Evolutionary conservation across 2,113 vertebrate genomes (phyloP).

Genomic region (Camelus bactrianus): DNA sequence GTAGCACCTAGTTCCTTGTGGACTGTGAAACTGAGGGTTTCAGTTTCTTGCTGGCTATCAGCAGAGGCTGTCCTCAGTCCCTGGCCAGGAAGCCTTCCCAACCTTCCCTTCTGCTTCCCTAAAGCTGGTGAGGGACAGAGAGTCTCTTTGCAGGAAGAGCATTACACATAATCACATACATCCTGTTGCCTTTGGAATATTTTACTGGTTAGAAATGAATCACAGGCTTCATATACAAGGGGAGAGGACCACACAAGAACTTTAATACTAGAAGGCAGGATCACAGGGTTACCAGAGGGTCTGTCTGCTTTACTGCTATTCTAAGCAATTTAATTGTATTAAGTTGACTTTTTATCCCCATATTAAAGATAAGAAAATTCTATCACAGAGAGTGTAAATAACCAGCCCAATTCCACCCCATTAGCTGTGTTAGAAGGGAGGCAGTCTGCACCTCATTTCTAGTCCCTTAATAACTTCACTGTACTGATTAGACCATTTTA

Average conservation of each 20-base stretch:
- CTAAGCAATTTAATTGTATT: not conserved
- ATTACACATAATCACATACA: not conserved
- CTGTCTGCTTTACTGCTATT: not conserved
- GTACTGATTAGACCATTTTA: not conserved
- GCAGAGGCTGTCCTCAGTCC: not conserved
- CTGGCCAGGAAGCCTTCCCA: not conserved
- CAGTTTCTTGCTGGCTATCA: not conserved
- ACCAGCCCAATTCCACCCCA: not conserved
- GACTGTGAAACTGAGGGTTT: not conserved
- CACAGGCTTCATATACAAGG: not conserved
- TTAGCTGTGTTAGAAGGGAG: not conserved
- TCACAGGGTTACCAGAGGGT: not conserved
- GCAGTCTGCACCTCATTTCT: not conserved
- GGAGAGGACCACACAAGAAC: not conserved
- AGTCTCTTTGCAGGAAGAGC: rapidly evolving
- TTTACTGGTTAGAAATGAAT: not conserved
- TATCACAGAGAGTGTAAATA: not conserved
- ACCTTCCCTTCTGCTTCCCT: not conserved
- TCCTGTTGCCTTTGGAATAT: not conserved
- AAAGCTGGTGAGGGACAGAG: not conserved
- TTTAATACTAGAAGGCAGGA: no score
- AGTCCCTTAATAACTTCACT: not conserved
- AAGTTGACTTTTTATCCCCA: not conserved
- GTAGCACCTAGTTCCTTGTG: not conserved
- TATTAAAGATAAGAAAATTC: not conserved